These are phyloP conservation scores for Ligdia adustata DNA, from an alignment of 2,888 invertebrate genomes.

Conservation along the genomic window DNA sequence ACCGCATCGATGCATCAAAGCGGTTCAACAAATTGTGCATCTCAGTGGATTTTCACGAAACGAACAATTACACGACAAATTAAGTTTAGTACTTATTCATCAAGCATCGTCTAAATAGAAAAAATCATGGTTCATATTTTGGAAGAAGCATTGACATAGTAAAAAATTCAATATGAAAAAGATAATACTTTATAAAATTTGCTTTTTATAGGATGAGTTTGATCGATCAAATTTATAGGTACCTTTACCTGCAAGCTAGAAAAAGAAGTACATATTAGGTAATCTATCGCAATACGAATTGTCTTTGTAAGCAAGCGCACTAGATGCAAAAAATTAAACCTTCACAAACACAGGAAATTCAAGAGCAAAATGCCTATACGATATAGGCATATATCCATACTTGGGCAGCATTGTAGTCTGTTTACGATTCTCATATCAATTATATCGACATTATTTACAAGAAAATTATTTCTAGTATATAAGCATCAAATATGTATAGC, in stretches of 20 bases:
- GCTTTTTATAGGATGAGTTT: no score
- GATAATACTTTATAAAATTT: no score
- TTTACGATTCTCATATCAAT: slow-evolving; percentile 74
- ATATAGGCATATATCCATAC: slow-evolving; percentile 47
- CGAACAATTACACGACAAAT: not conserved
- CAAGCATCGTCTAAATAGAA: no score
- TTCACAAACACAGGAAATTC: slow-evolving; percentile 51
- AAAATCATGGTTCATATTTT: no score
- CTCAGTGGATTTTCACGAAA: not conserved
- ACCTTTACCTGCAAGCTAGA: no score
- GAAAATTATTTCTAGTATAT: no score
- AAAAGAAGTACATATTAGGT: no score
- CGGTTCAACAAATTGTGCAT: not conserved
- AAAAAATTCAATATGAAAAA: no score
- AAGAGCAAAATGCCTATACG: slow-evolving; percentile 46
- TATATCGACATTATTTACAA: slow-evolving; percentile 56
- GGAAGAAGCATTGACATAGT: no score
- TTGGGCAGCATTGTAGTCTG: slow-evolving; percentile 57
- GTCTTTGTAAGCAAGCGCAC: slow-evolving; percentile 22
- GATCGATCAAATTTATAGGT: no score
- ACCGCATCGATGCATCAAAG: slow-evolving; percentile 7
- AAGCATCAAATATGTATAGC: not conserved
- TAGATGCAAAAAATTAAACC: slow-evolving; percentile 40
- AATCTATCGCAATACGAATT: slow-evolving; percentile 17
- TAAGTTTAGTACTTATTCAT: no score